These are phyloP conservation scores for Agrochola lychnidis DNA, from an alignment of 2,888 invertebrate species.

Conservation along the genomic window DNA sequence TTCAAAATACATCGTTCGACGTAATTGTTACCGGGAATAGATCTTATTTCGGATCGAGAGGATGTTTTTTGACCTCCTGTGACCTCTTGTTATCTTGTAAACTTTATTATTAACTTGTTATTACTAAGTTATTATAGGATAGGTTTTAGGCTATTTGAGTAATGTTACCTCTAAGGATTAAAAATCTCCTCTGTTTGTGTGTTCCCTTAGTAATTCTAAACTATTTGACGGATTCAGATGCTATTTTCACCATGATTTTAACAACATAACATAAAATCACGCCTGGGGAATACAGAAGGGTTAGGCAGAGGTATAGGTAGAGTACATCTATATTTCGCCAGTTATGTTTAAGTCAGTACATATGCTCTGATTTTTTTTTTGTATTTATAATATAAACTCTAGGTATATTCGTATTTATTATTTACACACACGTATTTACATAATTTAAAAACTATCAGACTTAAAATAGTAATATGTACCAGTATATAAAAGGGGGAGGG, in stretches of 20 bases:
- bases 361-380: too few species aligned
- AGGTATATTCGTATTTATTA: too few species aligned
- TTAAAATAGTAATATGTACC: too few species aligned
- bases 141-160: not conserved
- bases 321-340: too few species aligned
- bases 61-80: not conserved
- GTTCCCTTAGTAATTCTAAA: not conserved
- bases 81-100: not conserved
- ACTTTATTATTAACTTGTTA: not conserved
- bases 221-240: not conserved
- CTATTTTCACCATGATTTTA: not conserved
- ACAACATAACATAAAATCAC: not conserved
- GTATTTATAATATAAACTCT: too few species aligned
- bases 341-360: too few species aligned
- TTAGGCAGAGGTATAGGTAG: not conserved
- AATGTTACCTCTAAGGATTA: not conserved
- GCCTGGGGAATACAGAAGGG: not conserved
- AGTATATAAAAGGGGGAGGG: too few species aligned
- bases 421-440: too few species aligned
- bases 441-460: too few species aligned
- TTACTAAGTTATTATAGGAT: not conserved
- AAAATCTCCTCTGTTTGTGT: not conserved
- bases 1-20: slow-evolving; percentile 19
- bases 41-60: not conserved
- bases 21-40: slow-evolving; percentile 14